Conservation (phyloP, 2,888 invertebrate genomes). For the Calephelis perditalis region DNA sequence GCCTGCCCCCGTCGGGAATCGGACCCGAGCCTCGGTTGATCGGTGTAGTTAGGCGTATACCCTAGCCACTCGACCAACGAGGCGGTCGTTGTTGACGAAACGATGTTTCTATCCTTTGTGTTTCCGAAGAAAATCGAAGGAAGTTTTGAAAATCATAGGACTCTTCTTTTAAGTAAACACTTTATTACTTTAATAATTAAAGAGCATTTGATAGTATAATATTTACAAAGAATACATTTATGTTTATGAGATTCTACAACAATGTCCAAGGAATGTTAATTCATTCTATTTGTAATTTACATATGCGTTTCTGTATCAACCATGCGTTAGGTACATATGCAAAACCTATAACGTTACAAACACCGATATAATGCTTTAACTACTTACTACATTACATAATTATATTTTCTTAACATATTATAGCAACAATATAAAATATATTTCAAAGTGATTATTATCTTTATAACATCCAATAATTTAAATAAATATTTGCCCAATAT, state of each 20-base stretch:
- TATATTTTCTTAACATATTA: not conserved
- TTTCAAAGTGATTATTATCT: not conserved
- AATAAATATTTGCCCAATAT: not conserved
- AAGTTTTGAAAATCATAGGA: no score
- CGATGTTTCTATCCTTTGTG: no score
- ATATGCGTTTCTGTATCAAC: slow-evolving; percentile 13
- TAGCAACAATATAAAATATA: not conserved
- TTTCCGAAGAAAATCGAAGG: no score
- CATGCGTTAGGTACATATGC: not conserved
- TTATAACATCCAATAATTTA: not conserved
- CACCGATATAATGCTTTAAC: not conserved
- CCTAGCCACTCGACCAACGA: no score
- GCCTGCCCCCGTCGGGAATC: no score
- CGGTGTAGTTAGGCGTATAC: no score
- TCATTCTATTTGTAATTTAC: slow-evolving; percentile 19
- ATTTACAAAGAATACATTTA: slow-evolving; percentile 14
- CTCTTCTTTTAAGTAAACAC: no score
- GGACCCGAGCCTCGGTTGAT: no score
- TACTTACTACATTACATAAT: not conserved
- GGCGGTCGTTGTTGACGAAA: no score
- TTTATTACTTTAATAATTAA: no score
- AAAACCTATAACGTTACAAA: not conserved
- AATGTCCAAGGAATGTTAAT: slow-evolving; percentile 24
- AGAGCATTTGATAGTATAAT: not conserved
- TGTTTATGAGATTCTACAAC: slow-evolving; percentile 29